Evolutionary conservation across 2,797 vertebrate species (phyloP).

Genomic region (Margarornis squamiger): DNA sequence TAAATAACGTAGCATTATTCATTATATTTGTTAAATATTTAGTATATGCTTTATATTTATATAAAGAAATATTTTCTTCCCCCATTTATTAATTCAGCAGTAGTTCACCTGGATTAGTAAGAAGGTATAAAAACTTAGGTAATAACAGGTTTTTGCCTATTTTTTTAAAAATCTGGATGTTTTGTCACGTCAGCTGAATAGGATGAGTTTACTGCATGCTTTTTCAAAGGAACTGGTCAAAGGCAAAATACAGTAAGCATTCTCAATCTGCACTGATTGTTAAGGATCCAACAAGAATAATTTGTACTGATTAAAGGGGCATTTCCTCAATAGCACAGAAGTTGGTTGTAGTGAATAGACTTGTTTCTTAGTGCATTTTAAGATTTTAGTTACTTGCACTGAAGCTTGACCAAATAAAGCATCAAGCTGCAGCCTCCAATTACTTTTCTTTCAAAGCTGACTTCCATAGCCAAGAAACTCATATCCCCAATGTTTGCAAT

Average conservation of each 20-base stretch:
- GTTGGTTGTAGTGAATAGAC: background rate
- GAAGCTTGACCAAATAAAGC: background rate
- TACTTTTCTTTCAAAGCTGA: background rate
- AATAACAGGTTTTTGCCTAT: background rate
- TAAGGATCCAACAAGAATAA: background rate
- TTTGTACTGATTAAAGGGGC: background rate
- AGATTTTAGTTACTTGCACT: background rate
- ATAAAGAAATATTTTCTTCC: background rate
- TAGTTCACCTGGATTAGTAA: background rate
- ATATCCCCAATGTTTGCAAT: background rate
- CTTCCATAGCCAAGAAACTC: background rate
- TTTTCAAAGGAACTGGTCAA: background rate
- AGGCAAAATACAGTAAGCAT: background rate
- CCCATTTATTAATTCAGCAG: background rate
- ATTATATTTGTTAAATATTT: background rate
- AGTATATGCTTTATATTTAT: background rate
- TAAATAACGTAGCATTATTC: background rate
- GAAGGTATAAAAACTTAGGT: accelerated
- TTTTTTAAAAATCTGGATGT: background rate
- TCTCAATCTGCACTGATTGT: background rate
- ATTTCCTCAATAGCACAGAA: background rate
- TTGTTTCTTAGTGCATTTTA: background rate
- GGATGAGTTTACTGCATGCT: background rate
- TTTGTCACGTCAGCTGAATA: background rate
- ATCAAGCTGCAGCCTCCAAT: background rate